Conservation (phyloP, 2,113 vertebrate genomes). For the Scortum barcoo region DNA sequence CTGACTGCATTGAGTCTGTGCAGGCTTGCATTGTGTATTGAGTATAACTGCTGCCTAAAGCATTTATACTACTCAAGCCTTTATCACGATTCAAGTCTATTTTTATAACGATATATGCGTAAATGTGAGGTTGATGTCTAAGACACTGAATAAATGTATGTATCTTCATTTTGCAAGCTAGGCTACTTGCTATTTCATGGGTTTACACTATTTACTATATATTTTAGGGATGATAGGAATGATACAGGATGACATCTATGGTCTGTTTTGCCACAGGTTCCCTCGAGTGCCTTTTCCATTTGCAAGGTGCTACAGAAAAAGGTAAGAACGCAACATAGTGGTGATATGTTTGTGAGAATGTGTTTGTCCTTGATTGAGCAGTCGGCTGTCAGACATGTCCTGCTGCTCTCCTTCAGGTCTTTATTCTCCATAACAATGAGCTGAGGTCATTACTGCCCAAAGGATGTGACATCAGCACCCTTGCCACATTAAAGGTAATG, state of each 20-base stretch:
- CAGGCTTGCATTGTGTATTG: no score
- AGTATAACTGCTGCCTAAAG: no score
- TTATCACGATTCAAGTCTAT: no score
- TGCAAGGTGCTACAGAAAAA: conserved; percentile 97
- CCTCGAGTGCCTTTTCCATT: conserved; percentile 90
- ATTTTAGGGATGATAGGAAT: no score
- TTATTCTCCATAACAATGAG: conserved; percentile 92
- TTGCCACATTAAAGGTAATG: conserved; percentile 90
- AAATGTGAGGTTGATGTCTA: no score
- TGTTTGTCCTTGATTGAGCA: background rate
- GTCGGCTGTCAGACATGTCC: background rate
- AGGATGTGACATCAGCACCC: conserved; percentile 87
- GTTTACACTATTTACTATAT: no score
- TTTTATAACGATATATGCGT: no score
- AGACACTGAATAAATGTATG: no score
- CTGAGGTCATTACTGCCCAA: conserved; percentile 90
- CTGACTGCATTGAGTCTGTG: no score
- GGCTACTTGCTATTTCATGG: no score
- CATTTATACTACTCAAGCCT: no score
- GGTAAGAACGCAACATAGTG: conserved; percentile 79
- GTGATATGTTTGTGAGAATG: background rate
- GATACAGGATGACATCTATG: background rate
- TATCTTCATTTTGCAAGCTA: no score
- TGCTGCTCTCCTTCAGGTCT: conserved; percentile 82
- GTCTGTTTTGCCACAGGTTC: conserved; percentile 85